Percentiles rank a stretch among this genome's conserved stretches.
phyloP scores from a whole-genome alignment of 2,888 invertebrate species.

The Entomobrya multifasciata region DNA sequence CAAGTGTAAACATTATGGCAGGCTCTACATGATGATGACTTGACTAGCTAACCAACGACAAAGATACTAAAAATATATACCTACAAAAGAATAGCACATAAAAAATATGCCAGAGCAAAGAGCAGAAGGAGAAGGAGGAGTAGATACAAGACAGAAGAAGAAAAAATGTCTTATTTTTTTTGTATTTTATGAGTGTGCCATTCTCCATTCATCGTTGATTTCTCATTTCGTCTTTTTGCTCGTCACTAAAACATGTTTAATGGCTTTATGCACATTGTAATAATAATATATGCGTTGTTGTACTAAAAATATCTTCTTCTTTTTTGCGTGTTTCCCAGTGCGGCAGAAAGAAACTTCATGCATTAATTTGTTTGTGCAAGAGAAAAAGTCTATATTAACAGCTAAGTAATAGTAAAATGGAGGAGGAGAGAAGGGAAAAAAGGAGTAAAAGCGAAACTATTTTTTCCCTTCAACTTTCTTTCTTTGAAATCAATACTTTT shows the following conservation, averaged over 20 bases:
- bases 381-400: background rate
- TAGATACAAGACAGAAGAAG: background rate
- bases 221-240: background rate
- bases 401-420: too few relatives aligned
- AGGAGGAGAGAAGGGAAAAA: background rate
- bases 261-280: constrained; percentile 15
- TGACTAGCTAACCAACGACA: constrained; percentile 40
- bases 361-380: constrained; percentile 5
- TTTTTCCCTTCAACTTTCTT: background rate
- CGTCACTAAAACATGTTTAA: constrained; percentile 42
- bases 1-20: constrained; percentile 35
- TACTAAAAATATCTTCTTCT: background rate
- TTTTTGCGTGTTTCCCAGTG: too few relatives aligned
- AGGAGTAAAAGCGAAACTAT: constrained; percentile 9
- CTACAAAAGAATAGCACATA: background rate
- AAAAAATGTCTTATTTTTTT: constrained; percentile 34
- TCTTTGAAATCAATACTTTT: constrained; percentile 4
- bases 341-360: background rate
- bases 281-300: background rate
- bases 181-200: constrained; percentile 43
- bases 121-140: background rate
- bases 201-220: constrained; percentile 22
- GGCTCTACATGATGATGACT: constrained; percentile 27
- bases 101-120: background rate
- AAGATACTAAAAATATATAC: background rate